Percentiles rank a stretch among this genome's conserved stretches.
Evolutionary conservation across 1,140 invertebrate species (phyloP).

Genomic region (Drosophila lini): DNA sequence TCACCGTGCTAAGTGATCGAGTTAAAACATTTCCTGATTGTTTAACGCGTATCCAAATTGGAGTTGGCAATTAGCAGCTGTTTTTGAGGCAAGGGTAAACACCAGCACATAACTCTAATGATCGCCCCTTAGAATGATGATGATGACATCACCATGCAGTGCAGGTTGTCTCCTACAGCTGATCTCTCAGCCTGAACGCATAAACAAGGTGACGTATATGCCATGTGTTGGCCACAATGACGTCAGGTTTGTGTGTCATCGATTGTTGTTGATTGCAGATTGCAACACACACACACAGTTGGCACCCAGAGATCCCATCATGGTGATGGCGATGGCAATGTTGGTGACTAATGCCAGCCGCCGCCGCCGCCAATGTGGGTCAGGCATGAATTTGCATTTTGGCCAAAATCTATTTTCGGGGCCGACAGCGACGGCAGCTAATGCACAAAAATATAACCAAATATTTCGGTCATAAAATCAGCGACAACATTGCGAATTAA

Average conservation of each 20-base stretch:
- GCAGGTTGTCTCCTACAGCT: conserved; percentile 21
- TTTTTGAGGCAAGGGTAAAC: conserved; percentile 7
- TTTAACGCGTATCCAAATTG: conserved; percentile 23
- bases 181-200: conserved; percentile 40
- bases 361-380: conserved; percentile 70
- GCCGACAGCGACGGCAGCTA: conserved; percentile 20
- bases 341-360: conserved; percentile 72
- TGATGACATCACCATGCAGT: conserved; percentile 28
- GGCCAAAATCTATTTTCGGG: conserved; percentile 72
- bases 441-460: conserved; percentile 59
- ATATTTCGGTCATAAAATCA: conserved; percentile 76
- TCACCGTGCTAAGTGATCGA: conserved; percentile 37
- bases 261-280: conserved; percentile 53
- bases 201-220: conserved; percentile 58
- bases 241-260: conserved; percentile 69
- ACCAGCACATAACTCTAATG: conserved; percentile 10
- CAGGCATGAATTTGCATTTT: conserved; percentile 82
- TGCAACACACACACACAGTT: conserved; percentile 40
- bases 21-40: conserved; percentile 44
- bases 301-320: conserved; percentile 38
- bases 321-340: conserved; percentile 20
- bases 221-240: conserved; percentile 44
- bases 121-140: conserved; percentile 3
- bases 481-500: conserved; percentile 73
- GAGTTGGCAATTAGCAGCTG: conserved; percentile 38